A percentile compares a stretch with the other conserved stretches of the same genome.
Evolutionary conservation across 2,797 vertebrate genomes (phyloP).

Genomic region (Mormyrus proboscirostris): DNA sequence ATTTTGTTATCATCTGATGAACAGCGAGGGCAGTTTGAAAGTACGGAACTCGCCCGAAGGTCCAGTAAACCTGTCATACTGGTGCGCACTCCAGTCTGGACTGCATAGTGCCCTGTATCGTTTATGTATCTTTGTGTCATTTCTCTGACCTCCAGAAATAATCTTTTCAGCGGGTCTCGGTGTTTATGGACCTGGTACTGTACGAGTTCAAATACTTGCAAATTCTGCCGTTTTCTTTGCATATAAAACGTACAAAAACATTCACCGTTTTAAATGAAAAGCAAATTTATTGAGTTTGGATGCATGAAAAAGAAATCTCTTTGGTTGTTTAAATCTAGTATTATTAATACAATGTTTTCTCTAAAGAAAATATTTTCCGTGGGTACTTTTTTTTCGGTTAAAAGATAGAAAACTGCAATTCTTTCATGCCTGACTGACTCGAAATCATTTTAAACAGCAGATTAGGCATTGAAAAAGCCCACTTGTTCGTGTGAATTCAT

Average conservation of each 20-base stretch:
- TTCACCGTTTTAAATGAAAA: not conserved
- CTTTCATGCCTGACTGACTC: slow-evolving; percentile 12
- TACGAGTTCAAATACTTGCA: not conserved
- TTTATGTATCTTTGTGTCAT: not conserved
- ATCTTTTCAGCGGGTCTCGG: not conserved
- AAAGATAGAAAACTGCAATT: not conserved
- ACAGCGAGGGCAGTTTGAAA: not conserved
- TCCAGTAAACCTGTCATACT: not conserved
- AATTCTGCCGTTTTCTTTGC: not conserved
- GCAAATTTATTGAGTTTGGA: not conserved
- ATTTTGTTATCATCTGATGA: not conserved
- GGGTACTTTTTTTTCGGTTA: not conserved
- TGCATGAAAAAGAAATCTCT: not conserved
- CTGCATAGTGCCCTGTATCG: not conserved
- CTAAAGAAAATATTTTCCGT: slow-evolving; percentile 4
- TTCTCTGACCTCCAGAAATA: not conserved
- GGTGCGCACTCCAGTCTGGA: not conserved
- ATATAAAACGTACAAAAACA: not conserved
- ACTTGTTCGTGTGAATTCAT: slow-evolving; percentile 18
- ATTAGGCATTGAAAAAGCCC: slow-evolving; percentile 16
- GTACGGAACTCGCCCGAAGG: not conserved
- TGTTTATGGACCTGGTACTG: not conserved
- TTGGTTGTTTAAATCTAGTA: not conserved
- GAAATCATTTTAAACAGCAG: slow-evolving; percentile 16
- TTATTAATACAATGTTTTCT: not conserved